These are phyloP conservation scores for Beris morrisii DNA, from an alignment of 2,888 invertebrate species.

Conservation along the genomic window DNA sequence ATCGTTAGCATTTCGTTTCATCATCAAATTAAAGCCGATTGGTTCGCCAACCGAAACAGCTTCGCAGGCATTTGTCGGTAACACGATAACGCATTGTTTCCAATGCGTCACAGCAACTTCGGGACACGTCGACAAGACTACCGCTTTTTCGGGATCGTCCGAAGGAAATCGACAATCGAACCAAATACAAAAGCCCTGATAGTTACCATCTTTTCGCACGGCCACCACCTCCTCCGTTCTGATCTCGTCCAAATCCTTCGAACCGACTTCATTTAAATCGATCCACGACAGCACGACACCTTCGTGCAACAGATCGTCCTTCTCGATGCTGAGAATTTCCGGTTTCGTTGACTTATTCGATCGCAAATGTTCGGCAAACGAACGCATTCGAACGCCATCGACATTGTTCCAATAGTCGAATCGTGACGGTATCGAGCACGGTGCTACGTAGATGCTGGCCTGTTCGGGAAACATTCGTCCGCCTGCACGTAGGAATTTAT, in stretches of 20 bases:
- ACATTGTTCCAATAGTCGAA: conserved; percentile 77
- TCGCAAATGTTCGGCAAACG: conserved; percentile 66
- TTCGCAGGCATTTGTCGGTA: conserved; percentile 67
- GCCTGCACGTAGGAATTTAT: conserved; percentile 72
- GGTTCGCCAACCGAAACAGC: conserved; percentile 60
- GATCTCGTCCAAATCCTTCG: conserved; percentile 64
- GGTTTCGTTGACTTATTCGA: conserved; percentile 66
- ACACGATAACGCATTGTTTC: conserved; percentile 88
- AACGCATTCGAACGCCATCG: conserved; percentile 77
- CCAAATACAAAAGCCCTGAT: conserved; percentile 79
- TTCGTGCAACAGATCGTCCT: conserved; percentile 65
- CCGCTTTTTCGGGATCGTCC: conserved; percentile 61
- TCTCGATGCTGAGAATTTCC: conserved; percentile 60
- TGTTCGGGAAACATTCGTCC: conserved; percentile 77
- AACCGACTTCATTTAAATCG: conserved; percentile 65
- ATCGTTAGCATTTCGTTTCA: conserved; percentile 55
- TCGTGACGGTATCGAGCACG: conserved; percentile 60
- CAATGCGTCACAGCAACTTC: conserved; percentile 79
- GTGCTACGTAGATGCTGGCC: conserved; percentile 61
- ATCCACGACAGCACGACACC: conserved; percentile 69
- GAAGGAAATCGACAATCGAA: conserved; percentile 74
- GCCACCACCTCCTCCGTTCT: conserved; percentile 64
- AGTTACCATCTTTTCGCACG: conserved; percentile 58
- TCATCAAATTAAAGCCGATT: conserved; percentile 67
- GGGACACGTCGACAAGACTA: conserved; percentile 80